Base-by-base conservation (phyloP, 2,113 vertebrate species). In the Murina feae region DNA sequence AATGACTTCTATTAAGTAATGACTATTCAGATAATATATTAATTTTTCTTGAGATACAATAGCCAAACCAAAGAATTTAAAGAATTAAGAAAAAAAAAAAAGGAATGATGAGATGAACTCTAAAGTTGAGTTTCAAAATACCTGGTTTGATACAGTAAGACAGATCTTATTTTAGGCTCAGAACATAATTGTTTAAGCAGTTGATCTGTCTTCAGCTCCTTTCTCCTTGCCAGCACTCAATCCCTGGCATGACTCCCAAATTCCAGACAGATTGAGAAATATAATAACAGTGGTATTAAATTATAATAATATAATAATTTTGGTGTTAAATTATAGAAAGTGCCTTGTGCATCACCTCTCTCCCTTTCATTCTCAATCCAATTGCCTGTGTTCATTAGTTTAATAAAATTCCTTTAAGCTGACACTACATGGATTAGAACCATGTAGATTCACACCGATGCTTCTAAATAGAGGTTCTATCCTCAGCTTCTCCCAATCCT, bases 1-100 rank as follows among this genome's bases (percentile, higher is more conserved):
- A 94, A 30, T 92, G 51, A 87, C 81, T 82, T 91, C 2, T 39
- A 39, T 96, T 51, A 69, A 93, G 51, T 95, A 89, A 84, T 80
- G 76, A 94, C 76, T 95, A 95, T 89, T 95, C 74, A 90, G 68
- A 21, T 49, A 69, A 11, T 30, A 66, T 35, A 8, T 88, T 92
- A 89, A 55, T 44, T 93, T 93, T 89, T 89, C 39, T 39, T 58
- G 18, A 79, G 42, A 66, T 71, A 79, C 51, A 47, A 21, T 69
- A 6, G 21, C 11, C 58, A 95, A 94, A 35, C 32, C 35, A 74
- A 72, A 66, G n/a, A 92, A 71, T 86, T 69, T 87, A 42, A 93
- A 60, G 10, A 82, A 51, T 68, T 6, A 18, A 0, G n/a, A 71
- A 90, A 8, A 72, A 80, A 35, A 58, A 94, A 93, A 42, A 69